Evolutionary conservation across 2,797 vertebrate genomes (phyloP).

Genomic region (Hoplostethus mediterraneus): DNA sequence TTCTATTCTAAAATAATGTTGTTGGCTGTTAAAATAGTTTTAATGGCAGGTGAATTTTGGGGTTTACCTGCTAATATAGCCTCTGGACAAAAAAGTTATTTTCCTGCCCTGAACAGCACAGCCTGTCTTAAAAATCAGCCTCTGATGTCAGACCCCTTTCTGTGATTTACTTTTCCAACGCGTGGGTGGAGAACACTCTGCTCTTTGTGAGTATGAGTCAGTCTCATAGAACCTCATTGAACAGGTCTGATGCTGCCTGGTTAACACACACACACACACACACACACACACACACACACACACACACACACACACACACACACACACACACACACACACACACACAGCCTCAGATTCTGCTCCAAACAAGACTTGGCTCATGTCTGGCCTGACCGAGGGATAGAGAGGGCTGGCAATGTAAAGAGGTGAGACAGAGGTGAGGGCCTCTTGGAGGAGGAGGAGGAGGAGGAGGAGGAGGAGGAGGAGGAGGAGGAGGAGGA

Average conservation of each 20-base stretch:
- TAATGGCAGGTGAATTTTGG: conserved; percentile 6
- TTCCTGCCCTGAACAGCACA: conserved; percentile 45
- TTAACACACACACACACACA: conserved; percentile 43
- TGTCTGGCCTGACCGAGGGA: conserved; percentile 13
- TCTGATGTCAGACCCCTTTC: conserved; percentile 67
- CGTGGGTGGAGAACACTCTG: conserved; percentile 69
- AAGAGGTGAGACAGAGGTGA: conserved; percentile 44
- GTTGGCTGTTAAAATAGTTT: conserved; percentile 2
- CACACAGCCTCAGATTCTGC: conserved; percentile 33
- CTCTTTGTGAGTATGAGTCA: conserved; percentile 65
- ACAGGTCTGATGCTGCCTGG: conserved; percentile 44
- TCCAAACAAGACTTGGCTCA: conserved; percentile 24
- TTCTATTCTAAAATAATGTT: not conserved
- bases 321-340: conserved; percentile 34
- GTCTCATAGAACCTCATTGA: conserved; percentile 68
- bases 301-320: conserved; percentile 35
- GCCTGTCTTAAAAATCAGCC: conserved; percentile 43
- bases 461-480: not conserved
- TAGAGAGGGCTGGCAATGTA: not conserved
- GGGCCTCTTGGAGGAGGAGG: not conserved
- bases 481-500: not conserved
- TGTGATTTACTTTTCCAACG: conserved; percentile 64
- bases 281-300: conserved; percentile 30
- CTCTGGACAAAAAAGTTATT: conserved; percentile 9
- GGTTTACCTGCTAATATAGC: not conserved